Conservation (phyloP, 30 jellyfish, hydroid and myxozoan species). For the Aurelia sp. region DNA sequence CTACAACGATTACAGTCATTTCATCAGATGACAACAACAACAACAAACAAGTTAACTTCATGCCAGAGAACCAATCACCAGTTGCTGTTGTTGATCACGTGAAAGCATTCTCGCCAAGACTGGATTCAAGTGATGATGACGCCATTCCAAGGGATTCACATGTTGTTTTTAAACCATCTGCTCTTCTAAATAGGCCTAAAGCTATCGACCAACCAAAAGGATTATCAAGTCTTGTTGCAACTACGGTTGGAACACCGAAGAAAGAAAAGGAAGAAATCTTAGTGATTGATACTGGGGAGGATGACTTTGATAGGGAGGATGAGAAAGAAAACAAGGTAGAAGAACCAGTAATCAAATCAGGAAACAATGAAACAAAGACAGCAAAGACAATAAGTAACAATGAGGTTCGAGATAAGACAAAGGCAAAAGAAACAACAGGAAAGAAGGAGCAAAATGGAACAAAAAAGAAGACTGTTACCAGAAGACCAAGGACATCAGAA, state of each 20-base stretch:
- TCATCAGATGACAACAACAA: no score
- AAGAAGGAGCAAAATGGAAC: not conserved
- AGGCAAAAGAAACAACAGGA: not conserved
- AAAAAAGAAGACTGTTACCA: no score
- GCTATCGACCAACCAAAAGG: not conserved
- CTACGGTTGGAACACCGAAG: not conserved
- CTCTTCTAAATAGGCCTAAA: not conserved
- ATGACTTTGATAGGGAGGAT: not conserved
- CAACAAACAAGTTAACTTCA: no score
- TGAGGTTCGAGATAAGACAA: not conserved
- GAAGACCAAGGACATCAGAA: no score
- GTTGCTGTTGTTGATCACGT: no score
- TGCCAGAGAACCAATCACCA: no score
- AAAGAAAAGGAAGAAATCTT: not conserved
- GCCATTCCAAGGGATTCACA: no score
- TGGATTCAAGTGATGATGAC: no score
- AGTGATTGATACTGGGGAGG: conserved; percentile 15
- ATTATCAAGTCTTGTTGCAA: not conserved
- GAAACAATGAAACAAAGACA: not conserved
- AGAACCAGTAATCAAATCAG: not conserved
- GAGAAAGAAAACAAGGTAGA: not conserved
- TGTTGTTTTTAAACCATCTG: no score
- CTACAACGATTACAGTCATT: no score
- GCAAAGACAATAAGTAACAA: not conserved
- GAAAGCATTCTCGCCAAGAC: no score